phyloP scores from a whole-genome alignment of 2,888 invertebrate species.

The Orchestes rusci region DNA sequence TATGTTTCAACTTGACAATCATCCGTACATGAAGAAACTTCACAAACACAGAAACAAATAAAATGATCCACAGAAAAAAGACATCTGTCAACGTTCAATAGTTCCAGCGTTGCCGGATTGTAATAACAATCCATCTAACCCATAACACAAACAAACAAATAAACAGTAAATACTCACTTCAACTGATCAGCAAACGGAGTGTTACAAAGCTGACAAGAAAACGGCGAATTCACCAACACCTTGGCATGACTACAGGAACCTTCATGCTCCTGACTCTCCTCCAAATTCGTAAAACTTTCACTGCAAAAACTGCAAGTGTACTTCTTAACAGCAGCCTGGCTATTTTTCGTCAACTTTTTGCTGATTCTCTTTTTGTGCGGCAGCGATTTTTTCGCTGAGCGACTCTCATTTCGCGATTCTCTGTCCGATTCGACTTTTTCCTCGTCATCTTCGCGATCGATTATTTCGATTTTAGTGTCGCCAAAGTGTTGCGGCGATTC shows the following conservation, averaged over 20 bases:
- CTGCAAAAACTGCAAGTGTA: constrained; percentile 46
- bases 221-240: constrained; percentile 43
- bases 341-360: constrained; percentile 60
- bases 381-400: constrained; percentile 56
- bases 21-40: too few species aligned
- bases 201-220: constrained; percentile 75
- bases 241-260: constrained; percentile 43
- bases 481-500: constrained; percentile 7
- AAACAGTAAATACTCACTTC: constrained; percentile 35
- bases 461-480: constrained; percentile 18
- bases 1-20: too few species aligned
- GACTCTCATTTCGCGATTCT: constrained; percentile 37
- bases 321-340: constrained; percentile 32
- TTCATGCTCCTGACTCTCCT: constrained; percentile 46
- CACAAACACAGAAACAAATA: too few species aligned
- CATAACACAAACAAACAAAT: too few species aligned
- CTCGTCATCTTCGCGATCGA: constrained; percentile 30
- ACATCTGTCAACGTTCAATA: too few species aligned
- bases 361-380: constrained; percentile 85
- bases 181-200: constrained; percentile 68
- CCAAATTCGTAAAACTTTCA: constrained; percentile 42
- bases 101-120: too few species aligned
- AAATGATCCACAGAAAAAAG: too few species aligned
- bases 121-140: too few species aligned
- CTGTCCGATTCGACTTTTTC: constrained; percentile 39